phyloP scores from a whole-genome alignment of 2,113 vertebrate genomes.

The Gavia stellata region DNA sequence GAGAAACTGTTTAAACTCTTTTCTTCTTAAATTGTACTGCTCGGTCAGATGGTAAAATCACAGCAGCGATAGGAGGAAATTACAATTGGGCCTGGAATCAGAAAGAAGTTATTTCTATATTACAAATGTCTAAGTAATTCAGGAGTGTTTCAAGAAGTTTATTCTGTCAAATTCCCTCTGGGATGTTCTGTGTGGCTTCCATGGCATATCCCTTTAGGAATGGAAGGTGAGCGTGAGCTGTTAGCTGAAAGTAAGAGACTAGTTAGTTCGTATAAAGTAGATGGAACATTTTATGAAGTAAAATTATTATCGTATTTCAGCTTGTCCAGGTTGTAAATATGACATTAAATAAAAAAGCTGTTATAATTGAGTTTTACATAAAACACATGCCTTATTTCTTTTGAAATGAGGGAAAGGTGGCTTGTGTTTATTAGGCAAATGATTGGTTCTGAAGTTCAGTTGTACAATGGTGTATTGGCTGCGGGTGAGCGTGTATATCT shows the following conservation, averaged over 20 bases:
- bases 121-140: background rate
- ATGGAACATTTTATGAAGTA: background rate
- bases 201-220: background rate
- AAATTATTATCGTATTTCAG: background rate
- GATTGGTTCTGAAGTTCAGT: background rate
- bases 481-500: background rate
- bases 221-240: background rate
- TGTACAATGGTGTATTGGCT: background rate
- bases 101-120: background rate
- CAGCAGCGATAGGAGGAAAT: background rate
- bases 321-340: background rate
- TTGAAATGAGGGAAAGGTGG: background rate
- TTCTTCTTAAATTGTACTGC: background rate
- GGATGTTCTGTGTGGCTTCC: background rate
- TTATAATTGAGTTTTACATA: background rate
- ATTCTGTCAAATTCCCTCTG: background rate
- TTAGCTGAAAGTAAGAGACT: background rate
- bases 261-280: background rate
- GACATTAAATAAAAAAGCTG: background rate
- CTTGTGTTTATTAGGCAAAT: background rate
- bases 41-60: background rate
- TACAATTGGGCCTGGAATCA: background rate
- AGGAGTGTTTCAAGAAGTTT: background rate
- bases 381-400: background rate
- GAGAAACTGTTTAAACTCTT: background rate